Base-by-base conservation (phyloP, 2,113 vertebrate species). In the Antechinus stuartii region DNA sequence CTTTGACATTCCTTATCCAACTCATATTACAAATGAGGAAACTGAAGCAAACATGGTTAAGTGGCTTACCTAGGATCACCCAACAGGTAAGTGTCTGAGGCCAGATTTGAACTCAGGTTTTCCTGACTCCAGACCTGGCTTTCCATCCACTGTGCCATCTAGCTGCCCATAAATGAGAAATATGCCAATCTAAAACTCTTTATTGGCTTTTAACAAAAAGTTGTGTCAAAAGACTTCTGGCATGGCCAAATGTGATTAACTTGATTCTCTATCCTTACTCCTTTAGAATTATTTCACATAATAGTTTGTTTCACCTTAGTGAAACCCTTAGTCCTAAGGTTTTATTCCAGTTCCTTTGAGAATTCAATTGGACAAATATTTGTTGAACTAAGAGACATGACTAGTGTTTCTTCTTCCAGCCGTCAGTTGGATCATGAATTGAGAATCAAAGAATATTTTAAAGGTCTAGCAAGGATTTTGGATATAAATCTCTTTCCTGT, bases 191-290 rank as follows among this genome's bases (percentile, higher is more conserved):
- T 52, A n/a, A 91, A 27, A 91, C 50, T 50, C 50, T 9, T 10
- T 54, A 35, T 53, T n/a, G 25, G 27, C 16, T 91, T 19, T 12
- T 53, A 54, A 50, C 30, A 30, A 49, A 49, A 90, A 49, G 49
- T 26, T 30, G 30, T 91, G 47, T 19, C 52, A 91, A 91, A 24
- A n/a, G 50, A 19, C 52, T 22, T 35, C 57, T 16, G 7, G 8
- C 14, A 8, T 50, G 26, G 0, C 0, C 22, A 55, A 12, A 49
- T 16, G 22, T 47, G 25, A 42, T 0, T 16, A 61, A 14, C 2
- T 11, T 30, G 12, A 0, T 52, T 56, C 30, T 42, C 46, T 11
- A 16, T 4, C 49, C 57, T 55, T 89, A 24, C 47, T 84, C 35
- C 46, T 55, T 42, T 24, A 53, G 14, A 49, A 2, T 61, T 19